Base-by-base conservation (phyloP, 2,888 invertebrate species). In the Ophion costatus region DNA sequence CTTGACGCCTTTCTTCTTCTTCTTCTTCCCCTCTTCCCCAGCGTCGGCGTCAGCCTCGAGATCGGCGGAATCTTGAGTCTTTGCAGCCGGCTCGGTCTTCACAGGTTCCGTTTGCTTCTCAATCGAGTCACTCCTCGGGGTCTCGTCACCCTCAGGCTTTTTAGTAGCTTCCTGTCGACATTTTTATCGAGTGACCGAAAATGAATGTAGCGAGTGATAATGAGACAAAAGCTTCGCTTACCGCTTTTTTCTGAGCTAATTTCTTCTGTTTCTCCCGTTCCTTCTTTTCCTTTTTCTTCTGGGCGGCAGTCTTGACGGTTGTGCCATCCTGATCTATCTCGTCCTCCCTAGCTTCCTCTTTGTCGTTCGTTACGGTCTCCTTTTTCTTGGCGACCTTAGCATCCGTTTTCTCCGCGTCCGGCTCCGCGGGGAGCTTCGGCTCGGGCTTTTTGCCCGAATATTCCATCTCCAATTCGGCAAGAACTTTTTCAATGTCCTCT, bases 281-380 rank as follows among this genome's bases (percentile, higher is more conserved):
- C 90, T 97, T 98, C 90, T 98, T 98, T 89, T 98, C 98, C 90
- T 98, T 98, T 91, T 97, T 98, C 94, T 98, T 98, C 91, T 98
- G 97, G 1, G 98, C 97, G 5, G 97, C 97, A 17, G 97, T 96
- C 94, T 98, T 97, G 17, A 97, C 95, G 0, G 96, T 96, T 56
- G 94, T 91, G 22, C 94, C 93, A 85, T 95, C 95, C 66, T 93
- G 94, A 38, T 88, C 84, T 7, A 29, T 77, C 38, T 77, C 80
- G 24, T 87, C 94, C 22, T 87, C 87, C 67, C 88, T 90, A 82
- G 42, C 20, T n/a, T 75, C 88, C 73, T 67, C 71, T 73, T 82
- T 86, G 51, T 86, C 85, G 78, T 83, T 90, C 73, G 82, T 83
- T 77, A 87, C 89, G 81, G 90, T 89, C 38, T 86, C 89, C 85